These are phyloP conservation scores for Elephantulus edwardii DNA, from an alignment of 2,113 vertebrate species.

Conservation along the genomic window DNA sequence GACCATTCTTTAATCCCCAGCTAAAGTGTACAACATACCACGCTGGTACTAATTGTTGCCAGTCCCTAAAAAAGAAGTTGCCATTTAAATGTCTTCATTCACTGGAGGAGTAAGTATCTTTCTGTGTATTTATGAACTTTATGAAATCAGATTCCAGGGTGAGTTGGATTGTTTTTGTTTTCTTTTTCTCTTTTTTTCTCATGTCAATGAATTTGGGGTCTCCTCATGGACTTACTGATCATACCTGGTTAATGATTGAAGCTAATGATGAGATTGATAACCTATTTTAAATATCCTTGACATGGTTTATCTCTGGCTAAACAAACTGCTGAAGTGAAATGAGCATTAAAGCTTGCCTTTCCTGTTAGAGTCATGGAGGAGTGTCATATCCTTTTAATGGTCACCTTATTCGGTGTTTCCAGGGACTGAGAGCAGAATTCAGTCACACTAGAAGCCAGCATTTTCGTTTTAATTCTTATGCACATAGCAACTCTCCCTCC, in stretches of 20 bases:
- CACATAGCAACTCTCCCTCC: rapidly evolving
- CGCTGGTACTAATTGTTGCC: neutral
- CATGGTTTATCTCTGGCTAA: constrained; percentile 8
- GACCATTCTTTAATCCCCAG: neutral
- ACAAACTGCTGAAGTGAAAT: constrained; percentile 17
- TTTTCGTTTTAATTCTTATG: neutral
- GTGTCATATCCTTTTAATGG: neutral
- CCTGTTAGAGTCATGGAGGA: neutral
- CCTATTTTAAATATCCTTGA: neutral
- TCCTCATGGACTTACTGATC: neutral
- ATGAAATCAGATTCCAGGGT: neutral
- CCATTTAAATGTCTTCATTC: neutral
- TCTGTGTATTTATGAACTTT: constrained; percentile 30
- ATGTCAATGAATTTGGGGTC: neutral
- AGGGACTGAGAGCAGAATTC: neutral
- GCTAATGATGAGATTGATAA: neutral
- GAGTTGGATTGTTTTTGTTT: neutral
- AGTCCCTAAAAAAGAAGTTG: neutral
- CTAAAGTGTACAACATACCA: rapidly evolving
- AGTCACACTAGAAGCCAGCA: neutral
- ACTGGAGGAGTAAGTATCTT: neutral
- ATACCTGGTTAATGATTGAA: constrained; percentile 30
- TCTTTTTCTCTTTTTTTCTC: too few relatives aligned
- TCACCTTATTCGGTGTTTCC: neutral
- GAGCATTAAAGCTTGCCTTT: constrained; percentile 56